Evolutionary conservation across 2,797 vertebrate species (phyloP).

Genomic region (Carapus acus): DNA sequence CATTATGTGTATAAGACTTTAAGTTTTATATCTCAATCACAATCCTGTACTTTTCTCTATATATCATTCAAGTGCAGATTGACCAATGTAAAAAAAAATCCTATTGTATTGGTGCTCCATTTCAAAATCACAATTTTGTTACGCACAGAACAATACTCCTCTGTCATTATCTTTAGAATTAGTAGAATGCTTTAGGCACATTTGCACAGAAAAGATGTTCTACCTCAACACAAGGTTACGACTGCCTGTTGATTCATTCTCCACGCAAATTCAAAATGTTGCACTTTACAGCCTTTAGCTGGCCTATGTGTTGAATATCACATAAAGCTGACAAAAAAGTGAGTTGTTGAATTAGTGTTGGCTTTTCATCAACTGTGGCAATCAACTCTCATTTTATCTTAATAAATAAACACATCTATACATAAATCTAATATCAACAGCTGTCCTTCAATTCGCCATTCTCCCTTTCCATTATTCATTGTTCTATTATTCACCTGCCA

Average conservation of each 20-base stretch:
- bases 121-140: slow-evolving; percentile 29
- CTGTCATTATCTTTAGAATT: no score
- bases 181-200: background rate
- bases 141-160: slow-evolving; percentile 47
- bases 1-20: no score
- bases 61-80: no score
- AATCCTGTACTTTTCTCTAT: no score
- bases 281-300: slow-evolving; percentile 53
- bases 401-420: slow-evolving; percentile 32
- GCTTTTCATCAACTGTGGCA: no score
- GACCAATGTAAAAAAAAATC: no score
- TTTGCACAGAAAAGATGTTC: slow-evolving; percentile 43
- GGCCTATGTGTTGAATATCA: slow-evolving; percentile 61
- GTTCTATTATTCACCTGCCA: slow-evolving; percentile 34
- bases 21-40: no score
- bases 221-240: slow-evolving; percentile 67
- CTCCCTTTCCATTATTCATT: slow-evolving; percentile 47
- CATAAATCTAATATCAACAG: slow-evolving; percentile 33
- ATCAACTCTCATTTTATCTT: slow-evolving; percentile 35
- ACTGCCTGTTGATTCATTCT: slow-evolving; percentile 64
- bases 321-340: slow-evolving; percentile 53
- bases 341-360: background rate
- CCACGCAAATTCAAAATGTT: slow-evolving; percentile 65
- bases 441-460: slow-evolving; percentile 5
- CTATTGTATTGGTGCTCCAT: no score